Evolutionary conservation across 2,113 vertebrate genomes (phyloP).

Genomic region (Fregata magnificens): DNA sequence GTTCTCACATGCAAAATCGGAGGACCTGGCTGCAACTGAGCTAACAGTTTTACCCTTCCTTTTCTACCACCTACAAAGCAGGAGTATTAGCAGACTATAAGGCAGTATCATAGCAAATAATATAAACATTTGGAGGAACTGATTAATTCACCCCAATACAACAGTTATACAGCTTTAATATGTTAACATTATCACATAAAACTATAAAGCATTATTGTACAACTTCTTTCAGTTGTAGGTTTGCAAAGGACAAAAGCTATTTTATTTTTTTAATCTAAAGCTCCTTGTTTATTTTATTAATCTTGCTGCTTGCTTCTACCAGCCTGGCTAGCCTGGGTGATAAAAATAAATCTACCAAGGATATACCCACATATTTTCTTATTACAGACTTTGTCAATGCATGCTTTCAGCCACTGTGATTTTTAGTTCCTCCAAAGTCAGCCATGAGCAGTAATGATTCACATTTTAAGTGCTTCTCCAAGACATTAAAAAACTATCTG

Average conservation of each 20-base stretch:
- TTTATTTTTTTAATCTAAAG: not conserved
- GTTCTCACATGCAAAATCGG: not conserved
- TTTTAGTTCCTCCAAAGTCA: constrained; percentile 30
- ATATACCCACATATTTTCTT: not conserved
- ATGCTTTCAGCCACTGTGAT: not conserved
- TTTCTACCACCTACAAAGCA: not conserved
- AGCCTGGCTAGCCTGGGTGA: not conserved
- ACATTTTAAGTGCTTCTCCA: not conserved
- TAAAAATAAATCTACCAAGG: not conserved
- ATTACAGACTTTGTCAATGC: not conserved
- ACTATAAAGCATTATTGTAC: not conserved
- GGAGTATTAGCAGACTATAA: not conserved
- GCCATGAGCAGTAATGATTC: constrained; percentile 2
- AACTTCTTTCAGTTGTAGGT: not conserved
- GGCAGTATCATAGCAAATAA: not conserved
- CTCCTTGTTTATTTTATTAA: not conserved
- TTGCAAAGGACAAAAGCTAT: not conserved
- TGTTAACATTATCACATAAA: not conserved
- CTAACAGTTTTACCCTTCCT: not conserved
- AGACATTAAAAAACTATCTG: not conserved
- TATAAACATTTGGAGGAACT: not conserved
- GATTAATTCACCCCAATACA: not conserved
- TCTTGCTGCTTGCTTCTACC: not conserved
- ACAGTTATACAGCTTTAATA: not conserved
- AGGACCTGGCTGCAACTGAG: not conserved